Base-by-base conservation (phyloP, 2,113 vertebrate species). In the Chaenogobius annularis region DNA sequence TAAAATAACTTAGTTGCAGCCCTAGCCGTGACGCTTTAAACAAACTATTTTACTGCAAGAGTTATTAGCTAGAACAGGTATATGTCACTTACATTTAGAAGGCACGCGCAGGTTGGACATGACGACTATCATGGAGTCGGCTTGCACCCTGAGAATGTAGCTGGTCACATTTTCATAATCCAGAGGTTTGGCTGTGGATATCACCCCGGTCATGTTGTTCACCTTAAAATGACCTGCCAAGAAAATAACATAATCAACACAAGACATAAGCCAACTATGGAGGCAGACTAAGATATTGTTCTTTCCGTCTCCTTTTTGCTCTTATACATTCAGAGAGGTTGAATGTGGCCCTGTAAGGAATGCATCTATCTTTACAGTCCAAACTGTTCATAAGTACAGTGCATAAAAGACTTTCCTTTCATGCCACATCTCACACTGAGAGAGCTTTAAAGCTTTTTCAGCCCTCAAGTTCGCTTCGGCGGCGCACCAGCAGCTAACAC, bases 71-170 rank as follows among this genome's bases (percentile, higher is more conserved):
- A 46, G 44, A 46, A 13, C 44, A 46, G 44, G 44, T 46, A 13
- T 8, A 19, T 19, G 47, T 7, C 15, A 58, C 95, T 95, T 94
- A 96, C 96, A 95, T 94, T 96, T 96, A 64, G 96, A 97, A 75
- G 95, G 94, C 68, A 94, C 96, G 0, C 94, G 88, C 56, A 96
- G 88, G 85, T 96, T 96, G 86, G 93, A 93, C 69, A 92, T 89
- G 31, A 95, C 93, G 46, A 96, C 88, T 37, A 93, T 12, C 73
- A 97, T 84, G 0, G 96, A 95, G 83, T 97, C 96, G 0, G 96
- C 96, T 87, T 97, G 95, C 54, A 97, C 94, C 31, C 94, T 90
- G 14, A 97, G 94, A 78, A 94, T 78, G 0, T 96, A 97, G 62
- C 78, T 93, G 64, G 85, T 94, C 72, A 94, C 81, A 0, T 77